Evolutionary conservation across 2,888 invertebrate species (phyloP).

Genomic region (Choreutis nemorana): DNA sequence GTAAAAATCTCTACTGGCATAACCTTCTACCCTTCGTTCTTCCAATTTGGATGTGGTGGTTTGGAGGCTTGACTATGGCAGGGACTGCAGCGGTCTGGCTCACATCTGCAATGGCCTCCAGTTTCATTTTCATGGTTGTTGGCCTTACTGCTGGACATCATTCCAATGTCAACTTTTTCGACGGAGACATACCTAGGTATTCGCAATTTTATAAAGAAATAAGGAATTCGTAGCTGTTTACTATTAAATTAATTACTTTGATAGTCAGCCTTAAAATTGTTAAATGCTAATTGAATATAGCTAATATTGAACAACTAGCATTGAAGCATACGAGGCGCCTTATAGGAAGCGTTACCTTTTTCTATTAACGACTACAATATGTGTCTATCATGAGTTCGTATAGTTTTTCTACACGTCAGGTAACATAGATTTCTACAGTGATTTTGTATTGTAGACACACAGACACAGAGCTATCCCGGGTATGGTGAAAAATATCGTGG

Average conservation of each 20-base stretch:
- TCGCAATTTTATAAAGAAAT: background rate
- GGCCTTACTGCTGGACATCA: slow-evolving; percentile 85
- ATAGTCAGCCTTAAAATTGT: no score
- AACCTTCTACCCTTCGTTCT: slow-evolving; percentile 33
- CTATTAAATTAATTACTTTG: background rate
- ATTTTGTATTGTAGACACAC: no score
- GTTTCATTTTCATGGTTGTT: slow-evolving; percentile 70
- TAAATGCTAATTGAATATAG: no score
- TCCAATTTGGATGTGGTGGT: slow-evolving; percentile 46
- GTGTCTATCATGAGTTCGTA: no score
- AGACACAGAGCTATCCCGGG: no score
- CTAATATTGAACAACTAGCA: no score
- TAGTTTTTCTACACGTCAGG: no score
- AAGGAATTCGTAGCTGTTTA: background rate
- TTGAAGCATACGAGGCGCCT: no score
- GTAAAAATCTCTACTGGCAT: slow-evolving; percentile 27
- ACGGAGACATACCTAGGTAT: slow-evolving; percentile 77
- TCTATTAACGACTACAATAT: no score
- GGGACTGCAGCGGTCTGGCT: slow-evolving; percentile 63
- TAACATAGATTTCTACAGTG: no score
- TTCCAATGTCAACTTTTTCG: slow-evolving; percentile 81
- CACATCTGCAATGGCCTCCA: slow-evolving; percentile 48
- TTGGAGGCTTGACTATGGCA: slow-evolving; percentile 31
- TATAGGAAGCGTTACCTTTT: no score
- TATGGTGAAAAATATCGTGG: no score